phyloP scores from a whole-genome alignment of 2,113 vertebrate species.

The Ceuthmochares aereus region DNA sequence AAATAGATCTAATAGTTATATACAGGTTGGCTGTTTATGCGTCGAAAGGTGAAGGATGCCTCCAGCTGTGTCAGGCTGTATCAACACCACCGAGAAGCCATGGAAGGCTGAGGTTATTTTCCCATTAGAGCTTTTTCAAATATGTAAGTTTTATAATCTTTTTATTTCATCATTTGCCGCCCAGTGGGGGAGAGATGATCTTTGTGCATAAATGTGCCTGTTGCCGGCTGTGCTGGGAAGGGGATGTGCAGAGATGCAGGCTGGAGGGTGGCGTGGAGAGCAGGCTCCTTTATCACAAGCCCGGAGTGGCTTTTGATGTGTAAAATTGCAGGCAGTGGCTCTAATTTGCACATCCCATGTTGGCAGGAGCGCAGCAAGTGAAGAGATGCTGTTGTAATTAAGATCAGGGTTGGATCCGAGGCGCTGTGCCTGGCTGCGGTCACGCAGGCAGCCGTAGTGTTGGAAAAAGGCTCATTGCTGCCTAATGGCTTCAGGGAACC shows the following conservation, averaged over 20 bases:
- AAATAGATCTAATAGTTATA: neutral
- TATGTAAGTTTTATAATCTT: neutral
- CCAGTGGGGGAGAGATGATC: neutral
- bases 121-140: constrained; percentile 21
- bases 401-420: neutral
- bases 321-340: neutral
- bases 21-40: neutral
- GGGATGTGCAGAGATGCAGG: neutral
- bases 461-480: neutral
- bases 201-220: neutral
- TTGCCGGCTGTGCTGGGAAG: neutral
- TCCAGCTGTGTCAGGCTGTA: neutral
- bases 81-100: neutral
- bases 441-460: accelerated
- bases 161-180: constrained; percentile 16
- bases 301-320: neutral
- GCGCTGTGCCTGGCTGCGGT: accelerated
- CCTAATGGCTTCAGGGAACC: accelerated
- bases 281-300: neutral
- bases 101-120: constrained; percentile 1
- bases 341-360: neutral
- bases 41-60: neutral
- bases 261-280: neutral
- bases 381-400: neutral
- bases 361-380: accelerated